Evolutionary conservation across 1,140 invertebrate species (phyloP).

Genomic region (Colletes latitarsis): DNA sequence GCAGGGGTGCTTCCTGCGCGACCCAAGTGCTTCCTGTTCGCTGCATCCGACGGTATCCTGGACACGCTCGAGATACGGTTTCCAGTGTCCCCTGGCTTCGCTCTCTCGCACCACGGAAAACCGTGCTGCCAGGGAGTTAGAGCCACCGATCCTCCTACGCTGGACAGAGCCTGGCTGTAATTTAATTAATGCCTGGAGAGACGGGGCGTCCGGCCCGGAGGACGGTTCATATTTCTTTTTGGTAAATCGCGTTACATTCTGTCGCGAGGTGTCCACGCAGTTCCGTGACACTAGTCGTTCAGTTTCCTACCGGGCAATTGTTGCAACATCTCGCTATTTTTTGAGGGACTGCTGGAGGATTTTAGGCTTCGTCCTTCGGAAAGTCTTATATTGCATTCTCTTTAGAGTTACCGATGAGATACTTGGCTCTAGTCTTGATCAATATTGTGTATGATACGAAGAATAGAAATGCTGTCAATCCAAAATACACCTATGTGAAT

Average conservation of each 20-base stretch:
- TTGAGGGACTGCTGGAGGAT: no score
- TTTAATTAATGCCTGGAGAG: conserved; percentile 25
- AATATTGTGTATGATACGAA: no score
- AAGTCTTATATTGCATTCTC: no score
- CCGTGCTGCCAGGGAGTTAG: background rate
- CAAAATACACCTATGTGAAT: no score
- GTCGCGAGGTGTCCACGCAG: no score
- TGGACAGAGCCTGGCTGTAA: conserved; percentile 3
- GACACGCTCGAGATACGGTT: conserved; percentile 17
- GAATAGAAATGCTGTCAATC: no score
- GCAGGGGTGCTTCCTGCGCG: conserved; percentile 68
- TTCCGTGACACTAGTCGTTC: no score
- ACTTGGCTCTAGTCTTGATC: no score
- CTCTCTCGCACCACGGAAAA: background rate
- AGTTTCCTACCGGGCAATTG: no score
- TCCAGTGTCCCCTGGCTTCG: background rate
- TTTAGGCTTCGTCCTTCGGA: no score
- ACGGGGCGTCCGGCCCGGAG: background rate
- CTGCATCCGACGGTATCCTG: conserved; percentile 43
- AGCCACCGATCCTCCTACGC: conserved; percentile 7
- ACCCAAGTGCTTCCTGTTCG: conserved; percentile 64
- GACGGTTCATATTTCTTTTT: background rate
- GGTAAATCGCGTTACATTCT: background rate
- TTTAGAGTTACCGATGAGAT: no score
- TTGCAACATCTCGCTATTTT: no score